Evolutionary conservation across 2,888 invertebrate genomes (phyloP), one percentile per base, ranked within the genome.

Genomic region (Diaperis boleti): DNA sequence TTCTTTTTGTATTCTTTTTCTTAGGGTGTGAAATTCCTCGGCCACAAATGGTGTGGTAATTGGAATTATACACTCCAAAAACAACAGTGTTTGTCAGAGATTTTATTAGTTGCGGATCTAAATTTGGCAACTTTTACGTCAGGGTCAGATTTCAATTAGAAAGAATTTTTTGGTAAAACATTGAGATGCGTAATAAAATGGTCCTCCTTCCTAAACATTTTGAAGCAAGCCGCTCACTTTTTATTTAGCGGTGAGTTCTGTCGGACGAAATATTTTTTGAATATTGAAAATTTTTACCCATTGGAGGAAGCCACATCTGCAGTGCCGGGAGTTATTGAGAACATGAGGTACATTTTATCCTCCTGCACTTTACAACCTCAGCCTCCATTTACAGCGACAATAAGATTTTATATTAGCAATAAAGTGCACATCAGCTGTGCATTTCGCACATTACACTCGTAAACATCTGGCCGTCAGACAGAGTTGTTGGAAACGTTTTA

Each of bases 341-440:
- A 47, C 47, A 31, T 22, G 29, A 14, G 17, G 44, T 18, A 13
- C 26, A 26, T 22, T 44, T 44, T 44, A 10, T 10, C 11, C 33
- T 33, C n/a, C 26, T 39, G 13, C 26, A 55, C 52, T 59, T 42
- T 57, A 57, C 47, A 57, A 15, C 47, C 20, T 5, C 15, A 45
- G 17, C 33, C 15, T 47, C 37, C 33, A 41, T 60, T 60, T 54
- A 60, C 54, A 45, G 54, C 60, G 20, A 29, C 60, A 54, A 54
- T 60, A 60, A 60, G 29, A 20, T 60, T 60, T 60, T 60, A 54
- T 54, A 54, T 54, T 44, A 52, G 60, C 20, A 45, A 45, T 60
- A 60, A 60, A 60, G 13, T 55, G 18, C 20, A 11, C 55, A 44
- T 29, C 57, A 22, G 47, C 26, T 15, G 17, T 49, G 39, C 22